Evolutionary conservation across 1,140 invertebrate species (phyloP), one percentile per base, ranked within the genome.

Genomic region (Zaprionus taronus): DNA sequence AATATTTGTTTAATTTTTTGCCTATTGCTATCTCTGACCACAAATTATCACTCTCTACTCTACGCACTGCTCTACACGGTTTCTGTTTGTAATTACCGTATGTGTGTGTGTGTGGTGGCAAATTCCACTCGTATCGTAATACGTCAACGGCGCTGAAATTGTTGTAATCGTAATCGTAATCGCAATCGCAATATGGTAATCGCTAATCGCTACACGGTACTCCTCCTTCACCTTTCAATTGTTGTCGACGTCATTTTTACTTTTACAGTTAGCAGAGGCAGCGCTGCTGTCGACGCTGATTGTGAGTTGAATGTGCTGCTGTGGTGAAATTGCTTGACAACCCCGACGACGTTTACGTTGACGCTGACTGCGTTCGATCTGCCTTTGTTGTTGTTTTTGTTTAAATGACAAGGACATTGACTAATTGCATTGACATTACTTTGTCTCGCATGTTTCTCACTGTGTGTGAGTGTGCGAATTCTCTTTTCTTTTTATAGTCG

Each of bases 401-500:
- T 63, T 63, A 77, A 70, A 85, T 85, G 79, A 85, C 85, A 90
- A 90, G 85, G 85, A 89, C 85, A 84, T 80, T 89, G 85, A 90
- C 81, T 90, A 90, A 90, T 90, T 90, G 85, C 85, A 90, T 90
- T 90, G 85, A 90, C 85, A 90, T 90, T 90, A 90, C 85, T 75
- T 90, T 90, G 85, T 73, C 68, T 73, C 66, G 71, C 31, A 34
- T 34, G 15, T 57, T 34, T 11, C 31, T 9, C 28, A 31, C 28
- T 34, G 31, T 28, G 26, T 28, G 2, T 34, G 34, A 36, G 36
- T 36, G 34, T 68, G 72, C 73, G 62, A 82, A 84, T 77, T 69
- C 78, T 90, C 58, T 71, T 82, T 81, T 77, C 79, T 90, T 90
- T 84, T 82, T 77, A 90, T 90, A 24, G 80, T 66, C 63, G 72